Base-by-base conservation (phyloP, 2,888 invertebrate species). In the Agriopis aurantiaria region DNA sequence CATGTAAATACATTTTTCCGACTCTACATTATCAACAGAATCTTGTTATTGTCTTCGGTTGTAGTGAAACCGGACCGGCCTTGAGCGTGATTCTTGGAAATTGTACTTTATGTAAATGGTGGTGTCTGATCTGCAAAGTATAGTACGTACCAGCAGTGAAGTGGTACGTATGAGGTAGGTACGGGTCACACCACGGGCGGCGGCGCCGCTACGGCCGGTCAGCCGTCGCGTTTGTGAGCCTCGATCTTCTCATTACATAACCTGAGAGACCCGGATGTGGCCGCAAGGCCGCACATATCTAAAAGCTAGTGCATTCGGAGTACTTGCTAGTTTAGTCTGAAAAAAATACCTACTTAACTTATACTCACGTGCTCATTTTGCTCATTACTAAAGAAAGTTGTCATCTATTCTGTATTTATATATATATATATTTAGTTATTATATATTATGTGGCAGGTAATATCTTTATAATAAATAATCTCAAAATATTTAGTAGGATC, bases 231-330 rank as follows among this genome's bases (percentile, higher is more conserved):
- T 64, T 58, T 58, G 69, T 72, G 77, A 75, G 77, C 75, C 75
- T 80, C 79, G 80, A 79, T 85, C 84, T 82, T 83, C 81, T 87
- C 84, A 88, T 91, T 91, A 91, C 84, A 75, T 75, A 78, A 85
- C 65, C 53, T 53, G 58, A 59, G 77, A 83, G 80, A 92, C 91
- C 92, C 92, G 92, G 92, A 92, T 90, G 83, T 88, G 77, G 78
- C 79, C 78, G 74, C 91, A 91, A 91, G 91, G 91, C 88, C 90
- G 76, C 65, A 79, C 87, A 86, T 81, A 79, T 75, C 72, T 75
- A 75, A 75, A 78, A 81, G 78, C 78, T 84, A 72, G 69, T 85
- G 82, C 83, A 88, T 73, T 78, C 57, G 55, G 11, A 14, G 33
- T 33, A 5, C 33, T 33, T 33, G 33, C 33, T 33, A 33, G 33